Base-by-base conservation (phyloP, 92 coral and sea anemone genomes). In the Epizoanthus ramosus region DNA sequence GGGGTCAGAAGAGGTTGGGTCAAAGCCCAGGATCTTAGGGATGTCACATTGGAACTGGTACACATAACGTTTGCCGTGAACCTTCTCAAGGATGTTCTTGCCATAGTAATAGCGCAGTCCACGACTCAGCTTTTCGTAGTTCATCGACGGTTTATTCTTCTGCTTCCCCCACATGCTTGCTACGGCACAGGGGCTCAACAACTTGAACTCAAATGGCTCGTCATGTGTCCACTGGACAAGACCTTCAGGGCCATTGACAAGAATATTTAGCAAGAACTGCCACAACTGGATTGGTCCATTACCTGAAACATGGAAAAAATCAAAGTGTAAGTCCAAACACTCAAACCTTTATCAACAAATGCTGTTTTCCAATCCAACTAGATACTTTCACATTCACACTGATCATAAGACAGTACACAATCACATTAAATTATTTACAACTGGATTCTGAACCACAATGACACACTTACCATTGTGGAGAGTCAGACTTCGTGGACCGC, bases 51-150 rank as follows among this genome's bases (percentile, higher is more conserved):
- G 90, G 74, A 95, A 95, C 80, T 91, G 95, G 87, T 95, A 95
- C 8, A 95, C 98, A 67, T 95, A 95, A 47, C 98, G 79, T 80
- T 95, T 95, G 21, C 98, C 98, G 69, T 93, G 98, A 17, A 95
- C 98, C 85, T 95, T 95, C 74, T 94, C 97, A 33, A 95, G 88
- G 65, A 95, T 92, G 53, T 74, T 87, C 87, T 95, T 95, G 73
- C 91, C 98, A 85, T 95, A 95, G 84, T 95, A 95, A 86, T 95
- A 95, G 25, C 98, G 89, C 23, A 95, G 88, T 13, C 98, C 98
- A 74, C 98, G 98, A 86, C 98, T 95, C 3, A 95, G 87, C 69
- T 95, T 95, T 80, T 95, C 98, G 12, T 95, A 95, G 74, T 95
- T 95, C 98, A 95, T 95, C 22, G 92, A 93, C 0, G 98, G 98